Evolutionary conservation across 2,113 vertebrate genomes (phyloP).

Genomic region (Crotalus viridis): DNA sequence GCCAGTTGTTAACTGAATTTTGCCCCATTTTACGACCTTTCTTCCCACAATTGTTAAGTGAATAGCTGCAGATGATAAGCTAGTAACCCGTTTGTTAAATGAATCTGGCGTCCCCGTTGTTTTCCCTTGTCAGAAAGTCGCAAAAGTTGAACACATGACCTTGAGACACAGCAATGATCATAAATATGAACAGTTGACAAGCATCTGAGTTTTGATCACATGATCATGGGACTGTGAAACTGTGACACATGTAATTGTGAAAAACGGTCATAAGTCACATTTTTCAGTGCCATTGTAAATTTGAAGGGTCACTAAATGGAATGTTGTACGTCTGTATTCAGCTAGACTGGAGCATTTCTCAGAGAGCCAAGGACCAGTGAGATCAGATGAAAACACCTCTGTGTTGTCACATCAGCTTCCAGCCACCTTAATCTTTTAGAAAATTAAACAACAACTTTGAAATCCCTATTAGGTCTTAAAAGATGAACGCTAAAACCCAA

Average conservation of each 20-base stretch:
- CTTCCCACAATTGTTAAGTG: background rate
- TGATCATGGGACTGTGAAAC: background rate
- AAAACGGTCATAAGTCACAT: background rate
- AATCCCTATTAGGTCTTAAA: background rate
- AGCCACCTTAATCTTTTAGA: background rate
- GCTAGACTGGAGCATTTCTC: background rate
- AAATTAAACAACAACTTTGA: background rate
- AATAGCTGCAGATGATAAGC: background rate
- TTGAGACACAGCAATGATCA: background rate
- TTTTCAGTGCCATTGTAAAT: background rate
- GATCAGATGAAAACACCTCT: background rate
- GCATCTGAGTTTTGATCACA: background rate
- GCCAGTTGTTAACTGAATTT: background rate
- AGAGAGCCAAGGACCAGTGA: background rate
- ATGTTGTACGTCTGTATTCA: background rate
- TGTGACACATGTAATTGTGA: background rate
- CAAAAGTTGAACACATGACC: background rate
- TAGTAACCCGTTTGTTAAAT: background rate
- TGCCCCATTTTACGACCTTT: background rate
- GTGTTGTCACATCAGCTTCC: background rate
- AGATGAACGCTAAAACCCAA: background rate
- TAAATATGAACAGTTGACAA: background rate
- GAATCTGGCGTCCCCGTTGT: background rate
- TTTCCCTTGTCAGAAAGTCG: background rate
- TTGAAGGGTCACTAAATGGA: background rate